A percentile compares a stretch with the other conserved stretches of the same genome.
Conservation (phyloP, 2,888 invertebrate species). For the Epistrophella euchroma region DNA sequence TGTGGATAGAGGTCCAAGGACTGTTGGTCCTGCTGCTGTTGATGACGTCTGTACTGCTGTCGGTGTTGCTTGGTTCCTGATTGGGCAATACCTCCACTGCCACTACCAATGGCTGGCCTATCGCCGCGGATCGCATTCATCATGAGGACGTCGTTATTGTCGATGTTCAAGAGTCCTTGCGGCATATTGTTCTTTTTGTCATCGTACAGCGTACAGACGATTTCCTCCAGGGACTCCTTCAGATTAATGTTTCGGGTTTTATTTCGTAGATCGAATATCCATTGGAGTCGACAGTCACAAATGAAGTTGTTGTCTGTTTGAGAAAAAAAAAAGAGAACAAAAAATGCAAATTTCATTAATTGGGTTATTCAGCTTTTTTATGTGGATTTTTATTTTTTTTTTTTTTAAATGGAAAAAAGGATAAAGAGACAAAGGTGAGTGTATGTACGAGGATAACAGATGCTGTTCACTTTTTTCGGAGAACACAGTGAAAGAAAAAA, state of each 20-base stretch:
- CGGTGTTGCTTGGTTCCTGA: conserved; percentile 59
- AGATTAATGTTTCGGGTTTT: conserved; percentile 90
- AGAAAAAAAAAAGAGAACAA: conserved; percentile 77
- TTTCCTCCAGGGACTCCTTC: conserved; percentile 88
- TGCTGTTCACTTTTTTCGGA: background rate
- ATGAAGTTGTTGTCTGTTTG: conserved; percentile 92
- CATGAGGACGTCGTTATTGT: conserved; percentile 73
- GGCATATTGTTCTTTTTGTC: conserved; percentile 68
- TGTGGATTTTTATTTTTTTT: background rate
- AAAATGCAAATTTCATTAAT: conserved; percentile 70
- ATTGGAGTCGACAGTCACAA: conserved; percentile 92
- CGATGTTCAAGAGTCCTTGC: conserved; percentile 66
- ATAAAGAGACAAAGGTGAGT: background rate
- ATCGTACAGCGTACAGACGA: conserved; percentile 88
- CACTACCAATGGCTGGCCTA: conserved; percentile 51
- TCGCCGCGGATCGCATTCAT: conserved; percentile 73
- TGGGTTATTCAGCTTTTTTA: conserved; percentile 53
- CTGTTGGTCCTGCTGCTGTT: conserved; percentile 57
- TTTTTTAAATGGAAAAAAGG: background rate
- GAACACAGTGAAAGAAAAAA: background rate
- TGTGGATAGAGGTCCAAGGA: conserved; percentile 64
- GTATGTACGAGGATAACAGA: conserved; percentile 10
- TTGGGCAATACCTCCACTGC: conserved; percentile 18
- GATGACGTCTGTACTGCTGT: conserved; percentile 71
- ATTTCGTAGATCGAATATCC: conserved; percentile 90